phyloP scores from a whole-genome alignment of 1,140 invertebrate genomes.

The Bombus balteatus region DNA sequence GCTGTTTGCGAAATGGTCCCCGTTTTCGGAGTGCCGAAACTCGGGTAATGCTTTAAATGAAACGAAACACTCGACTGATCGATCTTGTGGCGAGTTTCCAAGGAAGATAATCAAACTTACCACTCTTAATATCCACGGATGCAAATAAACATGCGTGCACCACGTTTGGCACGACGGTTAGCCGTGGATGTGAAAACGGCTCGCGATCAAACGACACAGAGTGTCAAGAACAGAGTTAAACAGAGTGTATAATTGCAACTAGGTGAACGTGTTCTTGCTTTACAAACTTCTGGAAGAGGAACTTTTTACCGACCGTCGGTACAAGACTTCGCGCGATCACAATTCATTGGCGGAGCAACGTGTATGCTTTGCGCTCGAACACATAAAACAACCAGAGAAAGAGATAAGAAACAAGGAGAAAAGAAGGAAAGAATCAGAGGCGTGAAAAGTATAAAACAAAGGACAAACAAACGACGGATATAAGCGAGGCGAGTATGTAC shows the following conservation, averaged over 20 bases:
- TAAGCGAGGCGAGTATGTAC: conserved; percentile 23
- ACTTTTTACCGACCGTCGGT: conserved; percentile 3
- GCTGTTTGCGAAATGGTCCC: neutral
- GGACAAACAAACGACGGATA: conserved; percentile 48
- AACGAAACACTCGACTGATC: conserved; percentile 23
- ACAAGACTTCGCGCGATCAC: neutral
- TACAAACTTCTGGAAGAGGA: too few species aligned
- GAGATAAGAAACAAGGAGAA: neutral
- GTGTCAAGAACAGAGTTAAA: neutral
- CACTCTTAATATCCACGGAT: conserved; percentile 12
- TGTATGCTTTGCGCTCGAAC: neutral
- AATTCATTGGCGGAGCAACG: neutral
- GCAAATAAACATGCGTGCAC: conserved; percentile 1
- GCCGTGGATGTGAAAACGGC: neutral
- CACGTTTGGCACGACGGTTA: neutral
- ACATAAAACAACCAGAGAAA: neutral
- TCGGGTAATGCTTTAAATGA: neutral
- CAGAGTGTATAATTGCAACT: neutral
- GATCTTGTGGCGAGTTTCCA: conserved; percentile 20
- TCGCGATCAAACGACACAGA: too few species aligned
- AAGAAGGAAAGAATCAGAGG: neutral
- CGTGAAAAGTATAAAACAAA: conserved; percentile 40
- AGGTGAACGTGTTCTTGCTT: neutral
- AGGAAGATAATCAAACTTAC: conserved; percentile 38
- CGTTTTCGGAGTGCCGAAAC: neutral